Percentiles rank a stretch among this genome's conserved stretches.
Conservation (phyloP, 2,888 invertebrate species). For the Troglohyphantes excavatus region DNA sequence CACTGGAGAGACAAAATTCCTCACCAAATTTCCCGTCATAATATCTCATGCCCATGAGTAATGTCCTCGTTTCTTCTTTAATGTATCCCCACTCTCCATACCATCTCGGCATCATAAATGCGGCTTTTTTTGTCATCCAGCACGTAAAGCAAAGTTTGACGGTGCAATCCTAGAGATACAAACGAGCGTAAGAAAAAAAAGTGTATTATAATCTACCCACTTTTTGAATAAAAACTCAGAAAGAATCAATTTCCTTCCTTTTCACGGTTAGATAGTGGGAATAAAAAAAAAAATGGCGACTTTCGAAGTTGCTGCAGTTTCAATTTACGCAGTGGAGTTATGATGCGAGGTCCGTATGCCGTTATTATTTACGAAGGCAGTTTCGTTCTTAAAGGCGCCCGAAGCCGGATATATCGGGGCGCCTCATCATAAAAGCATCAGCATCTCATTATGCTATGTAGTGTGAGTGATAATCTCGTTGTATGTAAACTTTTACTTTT, state of each 20-base stretch:
- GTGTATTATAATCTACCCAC: not conserved
- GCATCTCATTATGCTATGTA: constrained; percentile 25
- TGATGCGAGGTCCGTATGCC: not conserved
- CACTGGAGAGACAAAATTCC: constrained; percentile 1
- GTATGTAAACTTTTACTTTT: not conserved
- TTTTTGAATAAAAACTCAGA: not conserved
- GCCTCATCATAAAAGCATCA: constrained; percentile 46
- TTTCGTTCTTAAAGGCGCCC: not conserved
- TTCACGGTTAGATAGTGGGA: not conserved
- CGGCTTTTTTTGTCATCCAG: constrained; percentile 6
- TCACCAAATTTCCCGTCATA: not conserved
- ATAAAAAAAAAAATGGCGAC: constrained; percentile 18
- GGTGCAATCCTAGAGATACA: constrained; percentile 15
- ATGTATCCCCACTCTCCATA: not conserved
- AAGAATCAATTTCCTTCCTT: constrained; percentile 27
- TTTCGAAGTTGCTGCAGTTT: not conserved
- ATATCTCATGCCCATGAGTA: constrained; percentile 3
- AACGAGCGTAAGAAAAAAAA: not conserved
- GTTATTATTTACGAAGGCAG: not conserved
- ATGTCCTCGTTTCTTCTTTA: constrained; percentile 6
- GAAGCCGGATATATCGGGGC: not conserved
- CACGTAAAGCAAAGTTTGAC: constrained; percentile 11
- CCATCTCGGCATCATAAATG: not conserved
- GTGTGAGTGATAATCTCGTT: not conserved
- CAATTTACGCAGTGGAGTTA: constrained; percentile 2